Base-by-base conservation (phyloP, 2,888 invertebrate species). In the Dorcus parallelipipedus region DNA sequence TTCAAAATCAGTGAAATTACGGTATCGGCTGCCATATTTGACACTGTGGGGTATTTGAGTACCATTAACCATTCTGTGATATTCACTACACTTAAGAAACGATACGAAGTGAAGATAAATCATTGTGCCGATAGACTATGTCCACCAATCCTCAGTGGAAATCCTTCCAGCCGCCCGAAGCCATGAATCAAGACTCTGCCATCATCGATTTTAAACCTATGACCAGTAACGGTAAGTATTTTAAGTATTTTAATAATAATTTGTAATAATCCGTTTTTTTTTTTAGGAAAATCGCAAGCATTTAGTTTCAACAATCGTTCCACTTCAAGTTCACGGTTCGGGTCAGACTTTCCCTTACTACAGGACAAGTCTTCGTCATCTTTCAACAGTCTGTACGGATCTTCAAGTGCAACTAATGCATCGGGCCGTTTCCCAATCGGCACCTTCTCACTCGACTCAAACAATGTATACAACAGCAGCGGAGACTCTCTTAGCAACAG, bases 61-160 rank as follows among this genome's bases (percentile, higher is more conserved):
- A 67, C 62, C 56, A 48, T 49, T 58, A 49, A 84, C 82, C 82
- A 80, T 83, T 84, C 84, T 84, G 84, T 84, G 84, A 84, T 84
- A 83, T 82, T 77, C 77, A 73, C 76, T 77, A 78, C 78, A 79
- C 78, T 79, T 79, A 74, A 81, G 80, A 71, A 76, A 77, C 75
- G 76, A 79, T 71, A 78, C 69, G 64, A 70, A 69, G 69, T 67
- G 67, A 75, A 67, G 62, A 60, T 61, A 67, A 73, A 74, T 75
- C 73, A 73, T 71, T 73, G 75, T 69, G 72, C 68, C 67, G 68
- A 69, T 67, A 71, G 73, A 76, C 76, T 73, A 89, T 90, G 90
- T 89, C 89, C 81, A 88, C 84, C 81, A 89, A 90, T 88, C 86
- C 89, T 88, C 90, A 90, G 89, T 90, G 90, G 90, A 90, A 89